These are phyloP conservation scores for Drosophila trichaetosa DNA, from an alignment of 2,888 invertebrate genomes.

Conservation along the genomic window DNA sequence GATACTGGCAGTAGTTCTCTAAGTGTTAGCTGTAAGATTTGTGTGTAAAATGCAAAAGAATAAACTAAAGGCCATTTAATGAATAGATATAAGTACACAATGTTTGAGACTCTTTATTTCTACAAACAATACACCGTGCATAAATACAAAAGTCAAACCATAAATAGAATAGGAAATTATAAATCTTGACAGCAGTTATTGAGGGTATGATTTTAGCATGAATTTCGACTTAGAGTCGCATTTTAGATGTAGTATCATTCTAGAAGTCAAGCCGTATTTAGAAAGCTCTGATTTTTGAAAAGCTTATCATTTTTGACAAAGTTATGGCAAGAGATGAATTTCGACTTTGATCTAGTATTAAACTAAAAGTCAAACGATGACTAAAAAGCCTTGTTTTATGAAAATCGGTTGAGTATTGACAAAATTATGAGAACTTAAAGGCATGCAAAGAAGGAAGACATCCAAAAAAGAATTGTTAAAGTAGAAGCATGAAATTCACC, in stretches of 20 bases:
- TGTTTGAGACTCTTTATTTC: background rate
- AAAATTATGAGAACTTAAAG: background rate
- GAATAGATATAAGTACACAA: slow-evolving; percentile 19
- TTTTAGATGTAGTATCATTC: background rate
- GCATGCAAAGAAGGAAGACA: background rate
- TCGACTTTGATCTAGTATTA: background rate
- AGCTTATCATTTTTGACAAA: background rate
- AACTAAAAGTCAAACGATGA: background rate
- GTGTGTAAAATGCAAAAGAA: slow-evolving; percentile 33
- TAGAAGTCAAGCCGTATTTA: background rate
- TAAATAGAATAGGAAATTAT: background rate
- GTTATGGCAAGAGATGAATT: background rate
- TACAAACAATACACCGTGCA: background rate
- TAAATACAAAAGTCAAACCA: background rate
- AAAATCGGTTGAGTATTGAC: background rate
- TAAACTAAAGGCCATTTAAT: slow-evolving; percentile 62
- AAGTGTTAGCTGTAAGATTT: slow-evolving; percentile 30
- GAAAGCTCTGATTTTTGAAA: background rate
- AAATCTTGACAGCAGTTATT: background rate
- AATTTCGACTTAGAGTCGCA: background rate
- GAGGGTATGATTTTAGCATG: background rate
- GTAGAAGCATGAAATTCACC: background rate
- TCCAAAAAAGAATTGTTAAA: background rate
- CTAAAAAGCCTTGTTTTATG: background rate
- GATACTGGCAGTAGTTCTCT: slow-evolving; percentile 38